These are phyloP conservation scores for Lophius americanus DNA, from an alignment of 2,797 vertebrate genomes.

Conservation along the genomic window DNA sequence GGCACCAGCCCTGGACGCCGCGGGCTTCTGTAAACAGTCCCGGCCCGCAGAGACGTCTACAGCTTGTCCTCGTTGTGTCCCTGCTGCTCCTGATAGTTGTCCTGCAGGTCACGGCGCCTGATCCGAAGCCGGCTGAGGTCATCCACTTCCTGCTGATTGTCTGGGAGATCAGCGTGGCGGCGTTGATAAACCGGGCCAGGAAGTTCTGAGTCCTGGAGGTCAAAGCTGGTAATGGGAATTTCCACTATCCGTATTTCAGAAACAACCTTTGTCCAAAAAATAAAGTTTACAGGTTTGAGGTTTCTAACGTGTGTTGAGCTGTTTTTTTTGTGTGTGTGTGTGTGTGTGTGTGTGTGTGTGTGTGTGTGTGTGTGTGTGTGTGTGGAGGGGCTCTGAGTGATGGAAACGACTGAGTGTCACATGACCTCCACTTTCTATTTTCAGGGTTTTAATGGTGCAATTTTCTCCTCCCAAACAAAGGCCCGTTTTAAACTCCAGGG, in stretches of 20 bases:
- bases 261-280: slow-evolving; percentile 16
- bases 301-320: slow-evolving; percentile 13
- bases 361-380: no score
- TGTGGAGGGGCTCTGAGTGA: slow-evolving; percentile 21
- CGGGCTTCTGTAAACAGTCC: slow-evolving; percentile 51
- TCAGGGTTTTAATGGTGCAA: slow-evolving; percentile 47
- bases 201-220: slow-evolving; percentile 34
- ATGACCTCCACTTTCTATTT: slow-evolving; percentile 58
- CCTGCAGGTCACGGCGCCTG: slow-evolving; percentile 47
- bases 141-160: slow-evolving; percentile 71
- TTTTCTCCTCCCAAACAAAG: slow-evolving; percentile 68
- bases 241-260: slow-evolving; percentile 8
- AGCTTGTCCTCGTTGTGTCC: slow-evolving; percentile 49
- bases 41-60: slow-evolving; percentile 57
- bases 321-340: neutral
- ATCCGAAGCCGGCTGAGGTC: slow-evolving; percentile 50
- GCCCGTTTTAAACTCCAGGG: slow-evolving; percentile 40
- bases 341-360: no score
- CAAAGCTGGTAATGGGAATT: slow-evolving; percentile 11
- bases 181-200: slow-evolving; percentile 61
- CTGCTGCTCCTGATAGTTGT: slow-evolving; percentile 44
- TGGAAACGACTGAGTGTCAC: slow-evolving; percentile 49
- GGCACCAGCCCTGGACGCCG: slow-evolving; percentile 42
- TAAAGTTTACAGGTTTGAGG: slow-evolving; percentile 23
- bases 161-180: slow-evolving; percentile 41